Percentiles rank a stretch among this genome's conserved stretches.
These are phyloP conservation scores for Apamea anceps DNA, from an alignment of 2,888 invertebrate genomes.

Conservation along the genomic window DNA sequence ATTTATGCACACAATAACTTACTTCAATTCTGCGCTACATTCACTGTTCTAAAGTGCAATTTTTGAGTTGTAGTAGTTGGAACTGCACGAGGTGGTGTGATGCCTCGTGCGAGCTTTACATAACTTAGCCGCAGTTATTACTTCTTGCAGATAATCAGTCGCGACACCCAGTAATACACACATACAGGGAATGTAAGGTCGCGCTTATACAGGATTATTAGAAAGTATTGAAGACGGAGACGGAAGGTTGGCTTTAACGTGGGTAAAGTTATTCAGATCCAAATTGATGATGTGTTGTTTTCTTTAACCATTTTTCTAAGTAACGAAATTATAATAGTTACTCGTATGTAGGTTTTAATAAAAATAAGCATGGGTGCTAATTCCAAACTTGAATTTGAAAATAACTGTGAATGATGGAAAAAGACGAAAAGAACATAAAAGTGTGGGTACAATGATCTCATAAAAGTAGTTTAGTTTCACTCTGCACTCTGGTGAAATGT, in stretches of 20 bases:
- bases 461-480: not conserved
- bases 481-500: not conserved
- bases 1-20: not conserved
- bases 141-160: conserved; percentile 15
- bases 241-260: not conserved
- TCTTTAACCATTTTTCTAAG: not conserved
- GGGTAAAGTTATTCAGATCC: not conserved
- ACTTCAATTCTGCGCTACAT: not conserved
- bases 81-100: not conserved
- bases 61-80: conserved; percentile 1
- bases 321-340: too few relatives aligned
- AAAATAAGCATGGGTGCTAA: too few relatives aligned
- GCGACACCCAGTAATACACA: not conserved
- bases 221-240: not conserved
- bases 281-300: not conserved
- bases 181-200: too few relatives aligned
- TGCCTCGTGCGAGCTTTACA: not conserved
- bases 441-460: not conserved
- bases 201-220: not conserved
- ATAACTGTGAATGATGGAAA: not conserved
- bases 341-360: too few relatives aligned
- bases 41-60: not conserved
- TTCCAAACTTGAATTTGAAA: too few relatives aligned
- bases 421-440: not conserved
- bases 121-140: not conserved